Percentiles rank a stretch among this genome's conserved stretches.
phyloP scores from a whole-genome alignment of 2,797 vertebrate species.

The Paratrypauchen microcephalus region DNA sequence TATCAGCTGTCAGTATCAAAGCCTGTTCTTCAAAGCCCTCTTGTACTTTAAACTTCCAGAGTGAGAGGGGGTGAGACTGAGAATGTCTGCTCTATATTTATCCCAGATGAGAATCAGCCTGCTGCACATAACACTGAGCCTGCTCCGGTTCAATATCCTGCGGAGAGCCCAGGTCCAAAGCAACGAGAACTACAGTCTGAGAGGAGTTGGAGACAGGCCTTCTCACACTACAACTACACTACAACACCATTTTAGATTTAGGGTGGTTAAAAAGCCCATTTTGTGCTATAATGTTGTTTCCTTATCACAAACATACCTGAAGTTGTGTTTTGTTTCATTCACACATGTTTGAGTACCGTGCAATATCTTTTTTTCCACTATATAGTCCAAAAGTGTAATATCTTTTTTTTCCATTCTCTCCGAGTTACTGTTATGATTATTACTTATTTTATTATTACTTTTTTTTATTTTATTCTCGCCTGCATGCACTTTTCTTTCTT shows the following conservation, averaged over 20 bases:
- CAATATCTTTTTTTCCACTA: too few relatives aligned
- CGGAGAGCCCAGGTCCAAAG: constrained; percentile 43
- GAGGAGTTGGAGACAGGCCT: constrained; percentile 30
- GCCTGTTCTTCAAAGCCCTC: constrained; percentile 47
- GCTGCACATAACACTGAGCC: constrained; percentile 34
- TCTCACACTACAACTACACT: constrained; percentile 2
- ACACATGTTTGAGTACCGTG: too few relatives aligned
- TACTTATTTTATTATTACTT: too few relatives aligned
- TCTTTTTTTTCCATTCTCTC: too few relatives aligned
- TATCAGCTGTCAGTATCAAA: constrained; percentile 50
- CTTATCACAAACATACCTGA: too few relatives aligned
- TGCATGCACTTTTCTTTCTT: too few relatives aligned
- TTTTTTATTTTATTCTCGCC: too few relatives aligned
- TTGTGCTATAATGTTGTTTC: too few relatives aligned
- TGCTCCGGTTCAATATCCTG: constrained; percentile 60
- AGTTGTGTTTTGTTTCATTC: too few relatives aligned
- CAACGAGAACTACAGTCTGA: constrained; percentile 47
- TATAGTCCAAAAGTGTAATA: too few relatives aligned
- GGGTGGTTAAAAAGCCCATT: background rate
- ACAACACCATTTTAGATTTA: background rate
- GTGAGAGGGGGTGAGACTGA: constrained; percentile 26
- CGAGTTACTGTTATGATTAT: too few relatives aligned
- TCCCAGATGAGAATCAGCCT: constrained; percentile 60
- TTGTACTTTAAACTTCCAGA: constrained; percentile 48
- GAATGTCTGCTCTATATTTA: constrained; percentile 65